phyloP scores from a whole-genome alignment of 2,888 invertebrate genomes.

The Odontothrips loti region DNA sequence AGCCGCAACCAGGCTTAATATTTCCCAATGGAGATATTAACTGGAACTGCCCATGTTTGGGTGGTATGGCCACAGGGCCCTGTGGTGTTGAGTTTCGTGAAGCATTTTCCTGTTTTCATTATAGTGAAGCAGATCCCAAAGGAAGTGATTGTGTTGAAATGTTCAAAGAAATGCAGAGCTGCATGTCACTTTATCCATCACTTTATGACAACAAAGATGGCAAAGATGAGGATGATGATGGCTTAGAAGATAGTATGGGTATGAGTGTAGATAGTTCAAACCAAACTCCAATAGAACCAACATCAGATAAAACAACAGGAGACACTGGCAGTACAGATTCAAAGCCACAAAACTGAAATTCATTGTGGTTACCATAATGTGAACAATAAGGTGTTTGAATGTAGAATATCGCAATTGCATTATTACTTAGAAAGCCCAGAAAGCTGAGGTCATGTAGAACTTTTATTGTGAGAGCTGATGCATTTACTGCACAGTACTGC shows the following conservation, averaged over 20 bases:
- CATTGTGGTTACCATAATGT: neutral
- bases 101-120: slow-evolving; percentile 93
- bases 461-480: no score
- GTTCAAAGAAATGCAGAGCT: slow-evolving; percentile 85
- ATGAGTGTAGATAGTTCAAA: neutral
- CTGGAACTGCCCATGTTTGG: slow-evolving; percentile 95
- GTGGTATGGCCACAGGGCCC: slow-evolving; percentile 96
- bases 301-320: neutral
- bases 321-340: neutral
- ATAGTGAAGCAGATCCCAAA: slow-evolving; percentile 82
- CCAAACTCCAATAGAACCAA: no score
- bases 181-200: slow-evolving; percentile 81
- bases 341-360: neutral
- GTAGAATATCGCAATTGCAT: no score
- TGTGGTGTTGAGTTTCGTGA: slow-evolving; percentile 90
- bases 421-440: no score
- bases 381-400: neutral
- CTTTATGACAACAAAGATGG: slow-evolving; percentile 69
- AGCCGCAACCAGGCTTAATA: slow-evolving; percentile 74
- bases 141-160: slow-evolving; percentile 89
- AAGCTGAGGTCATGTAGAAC: no score
- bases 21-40: slow-evolving; percentile 84
- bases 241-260: slow-evolving; percentile 31
- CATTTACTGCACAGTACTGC: no score
- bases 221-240: slow-evolving; percentile 56